Conservation (phyloP, 2,888 invertebrate species). For the Euplexia lucipara region DNA sequence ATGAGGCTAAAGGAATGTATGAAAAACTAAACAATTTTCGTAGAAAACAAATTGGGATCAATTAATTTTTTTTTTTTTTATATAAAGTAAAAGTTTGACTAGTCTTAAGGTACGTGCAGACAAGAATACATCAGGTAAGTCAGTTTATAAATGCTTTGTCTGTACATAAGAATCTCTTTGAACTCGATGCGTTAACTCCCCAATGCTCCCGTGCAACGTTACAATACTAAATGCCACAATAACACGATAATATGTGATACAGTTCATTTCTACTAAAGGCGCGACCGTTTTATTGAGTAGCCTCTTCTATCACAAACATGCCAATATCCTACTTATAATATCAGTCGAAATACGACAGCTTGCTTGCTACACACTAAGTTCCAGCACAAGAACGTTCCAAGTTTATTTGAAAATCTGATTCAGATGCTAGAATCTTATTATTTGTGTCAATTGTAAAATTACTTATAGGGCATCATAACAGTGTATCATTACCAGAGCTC, state of each 20-base stretch:
- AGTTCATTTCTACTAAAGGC: slow-evolving; percentile 67
- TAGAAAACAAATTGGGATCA: slow-evolving; percentile 40
- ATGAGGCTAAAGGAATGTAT: slow-evolving; percentile 83
- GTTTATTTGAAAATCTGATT: slow-evolving; percentile 17
- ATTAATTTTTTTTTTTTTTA: slow-evolving; percentile 31
- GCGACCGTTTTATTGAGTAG: slow-evolving; percentile 60
- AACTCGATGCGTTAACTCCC: slow-evolving; percentile 54
- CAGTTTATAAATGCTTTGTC: slow-evolving; percentile 37
- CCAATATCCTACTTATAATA: slow-evolving; percentile 73
- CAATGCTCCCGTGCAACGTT: slow-evolving; percentile 72
- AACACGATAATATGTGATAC: slow-evolving; percentile 68
- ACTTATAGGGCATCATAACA: slow-evolving; percentile 30
- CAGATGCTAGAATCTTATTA: slow-evolving; percentile 26
- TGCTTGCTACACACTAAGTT: slow-evolving; percentile 46
- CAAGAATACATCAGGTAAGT: slow-evolving; percentile 34
- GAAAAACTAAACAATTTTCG: slow-evolving; percentile 66
- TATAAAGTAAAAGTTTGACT: slow-evolving; percentile 63
- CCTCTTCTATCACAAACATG: slow-evolving; percentile 77
- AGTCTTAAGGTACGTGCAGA: slow-evolving; percentile 61
- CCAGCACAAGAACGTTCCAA: slow-evolving; percentile 14
- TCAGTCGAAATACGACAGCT: slow-evolving; percentile 73
- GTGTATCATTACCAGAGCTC: slow-evolving; percentile 15
- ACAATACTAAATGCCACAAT: slow-evolving; percentile 80
- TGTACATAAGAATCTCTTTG: slow-evolving; percentile 53
- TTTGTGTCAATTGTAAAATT: slow-evolving; percentile 27